Evolutionary conservation across 2,888 invertebrate species (phyloP).

Genomic region (Agrotis exclamationis): DNA sequence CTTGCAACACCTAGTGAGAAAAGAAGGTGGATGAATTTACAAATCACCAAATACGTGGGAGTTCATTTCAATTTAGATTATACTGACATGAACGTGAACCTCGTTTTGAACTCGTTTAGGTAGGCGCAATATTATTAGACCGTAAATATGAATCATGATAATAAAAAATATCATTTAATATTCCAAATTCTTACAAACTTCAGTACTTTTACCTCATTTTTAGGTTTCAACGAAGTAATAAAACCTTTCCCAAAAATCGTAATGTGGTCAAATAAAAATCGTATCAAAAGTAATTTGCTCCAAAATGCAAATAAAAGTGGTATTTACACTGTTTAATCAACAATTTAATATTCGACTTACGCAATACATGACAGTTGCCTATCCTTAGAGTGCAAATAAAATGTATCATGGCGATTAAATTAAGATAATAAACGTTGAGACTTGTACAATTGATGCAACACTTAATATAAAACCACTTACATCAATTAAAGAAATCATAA

Average conservation of each 20-base stretch:
- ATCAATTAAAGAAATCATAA: conserved; percentile 59
- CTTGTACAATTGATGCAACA: conserved; percentile 43
- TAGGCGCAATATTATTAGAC: conserved; percentile 42
- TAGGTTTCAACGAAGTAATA: conserved; percentile 28
- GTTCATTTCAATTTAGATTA: conserved; percentile 63
- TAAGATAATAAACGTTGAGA: conserved; percentile 25
- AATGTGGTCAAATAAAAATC: conserved; percentile 40
- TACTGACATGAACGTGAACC: conserved; percentile 26
- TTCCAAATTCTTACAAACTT: conserved; percentile 11
- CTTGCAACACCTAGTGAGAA: conserved; percentile 59
- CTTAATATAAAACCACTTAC: conserved; percentile 41
- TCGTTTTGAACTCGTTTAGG: conserved; percentile 31
- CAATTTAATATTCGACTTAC: conserved; percentile 20
- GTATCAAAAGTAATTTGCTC: conserved; percentile 28
- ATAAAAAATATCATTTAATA: conserved; percentile 29
- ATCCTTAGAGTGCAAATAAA: conserved; percentile 39
- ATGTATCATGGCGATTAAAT: conserved; percentile 10
- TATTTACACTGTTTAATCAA: neutral
- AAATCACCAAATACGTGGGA: conserved; percentile 64
- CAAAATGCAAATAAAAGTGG: conserved; percentile 6
- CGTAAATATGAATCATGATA: conserved; percentile 28
- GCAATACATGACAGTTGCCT: conserved; percentile 17
- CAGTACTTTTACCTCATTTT: conserved; percentile 17
- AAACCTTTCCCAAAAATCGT: conserved; percentile 39
- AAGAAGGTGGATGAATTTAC: conserved; percentile 61